Base-by-base conservation (phyloP, 92 coral and sea anemone species). In the Epizoanthus illoricatus region DNA sequence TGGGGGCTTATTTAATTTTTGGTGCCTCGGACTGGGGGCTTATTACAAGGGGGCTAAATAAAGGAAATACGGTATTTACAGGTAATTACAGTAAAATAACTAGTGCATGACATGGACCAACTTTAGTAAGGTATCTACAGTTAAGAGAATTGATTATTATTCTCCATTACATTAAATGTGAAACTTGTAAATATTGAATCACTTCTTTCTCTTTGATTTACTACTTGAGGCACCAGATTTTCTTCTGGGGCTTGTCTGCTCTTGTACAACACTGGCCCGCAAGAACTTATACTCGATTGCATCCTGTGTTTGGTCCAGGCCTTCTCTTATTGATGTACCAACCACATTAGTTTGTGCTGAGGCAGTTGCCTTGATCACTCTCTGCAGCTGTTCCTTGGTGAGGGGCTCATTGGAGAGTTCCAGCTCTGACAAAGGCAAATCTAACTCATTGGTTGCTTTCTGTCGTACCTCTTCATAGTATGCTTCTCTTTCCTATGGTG, bases 241-340 rank as follows among this genome's bases (percentile, higher is more conserved):
- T 75, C 73, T 91, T 5, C 80, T 88, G 55, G 70, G 83, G 36
- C 59, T 79, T 17, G 89, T 74, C 40, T 21, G 72, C 36, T 84
- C 94, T 21, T 74, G 65, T 16, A 17, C 69, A 49, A 78, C 70
- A 40, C 83, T 87, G 11, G 87, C 87, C 15, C 94, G 87, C 39
- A 88, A 65, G 69, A 88, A 85, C 82, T 89, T 92, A 81, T 88
- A 93, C 72, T 93, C 92, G 24, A 90, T 47, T 5, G 90, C 83
- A 67, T 93, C 97, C n/a, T 88, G 89, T 58, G 89, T 81, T 80
- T 88, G 87, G 64, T 93, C 92, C 72, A 93, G 63, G 59, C 63
- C 84, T 58, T 93, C 92, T 74, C 75, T 84, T 62, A 93, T 78
- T 17, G 89, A 41, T 36, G 89, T 81, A 41, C 89, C 83, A 9